Evolutionary conservation across 2,113 vertebrate genomes (phyloP).

Genomic region (Rissa tridactyla): DNA sequence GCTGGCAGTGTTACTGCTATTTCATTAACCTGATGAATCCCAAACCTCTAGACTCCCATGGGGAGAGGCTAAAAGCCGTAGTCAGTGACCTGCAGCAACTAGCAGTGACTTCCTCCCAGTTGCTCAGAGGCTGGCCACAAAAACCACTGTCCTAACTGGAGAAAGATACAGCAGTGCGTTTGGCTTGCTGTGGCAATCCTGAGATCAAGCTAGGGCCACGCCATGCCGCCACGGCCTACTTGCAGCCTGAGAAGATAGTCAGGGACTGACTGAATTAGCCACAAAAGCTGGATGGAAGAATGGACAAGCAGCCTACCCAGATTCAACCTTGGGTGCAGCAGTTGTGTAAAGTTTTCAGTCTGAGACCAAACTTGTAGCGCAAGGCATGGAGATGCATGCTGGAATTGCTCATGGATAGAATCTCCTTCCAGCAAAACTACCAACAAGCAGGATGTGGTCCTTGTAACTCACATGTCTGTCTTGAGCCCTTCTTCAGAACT

Average conservation of each 20-base stretch:
- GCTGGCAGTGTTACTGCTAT: background rate
- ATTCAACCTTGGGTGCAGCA: background rate
- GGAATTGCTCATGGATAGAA: background rate
- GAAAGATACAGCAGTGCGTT: background rate
- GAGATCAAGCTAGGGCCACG: background rate
- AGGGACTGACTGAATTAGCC: background rate
- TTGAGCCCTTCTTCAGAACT: background rate
- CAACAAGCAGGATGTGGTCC: background rate
- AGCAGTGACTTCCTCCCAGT: background rate
- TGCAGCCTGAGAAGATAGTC: background rate
- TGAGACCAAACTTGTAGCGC: background rate
- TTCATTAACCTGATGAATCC: background rate
- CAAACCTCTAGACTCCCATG: background rate
- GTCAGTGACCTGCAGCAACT: background rate
- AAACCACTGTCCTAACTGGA: background rate
- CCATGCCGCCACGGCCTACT: fast-evolving
- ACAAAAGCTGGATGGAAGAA: background rate
- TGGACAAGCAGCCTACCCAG: background rate
- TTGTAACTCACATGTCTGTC: background rate
- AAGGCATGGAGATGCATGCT: background rate
- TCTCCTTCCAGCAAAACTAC: background rate
- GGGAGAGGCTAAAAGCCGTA: background rate
- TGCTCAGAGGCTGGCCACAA: background rate
- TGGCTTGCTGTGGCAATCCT: background rate
- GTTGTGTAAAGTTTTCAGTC: background rate